Conservation (phyloP, 2,113 vertebrate genomes). For the Microtus pennsylvanicus region DNA sequence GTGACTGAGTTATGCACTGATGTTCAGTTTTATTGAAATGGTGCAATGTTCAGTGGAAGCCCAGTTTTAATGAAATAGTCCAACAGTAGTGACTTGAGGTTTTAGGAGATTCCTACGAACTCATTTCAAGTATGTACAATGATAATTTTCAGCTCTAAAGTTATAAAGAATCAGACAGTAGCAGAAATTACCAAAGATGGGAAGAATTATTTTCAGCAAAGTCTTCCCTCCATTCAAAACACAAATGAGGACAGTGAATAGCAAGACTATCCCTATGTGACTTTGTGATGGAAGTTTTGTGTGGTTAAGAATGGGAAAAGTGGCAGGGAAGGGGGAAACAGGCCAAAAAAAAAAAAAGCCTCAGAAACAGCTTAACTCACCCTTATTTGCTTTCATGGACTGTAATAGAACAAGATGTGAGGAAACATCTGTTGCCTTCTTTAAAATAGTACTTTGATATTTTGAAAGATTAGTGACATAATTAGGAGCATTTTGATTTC, state of each 20-base stretch:
- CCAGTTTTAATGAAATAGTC: background rate
- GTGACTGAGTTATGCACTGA: background rate
- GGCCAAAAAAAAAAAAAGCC: background rate
- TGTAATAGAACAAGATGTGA: conserved; percentile 74
- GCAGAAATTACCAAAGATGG: background rate
- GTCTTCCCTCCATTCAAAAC: background rate
- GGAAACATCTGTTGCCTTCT: conserved; percentile 76
- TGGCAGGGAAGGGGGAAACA: background rate
- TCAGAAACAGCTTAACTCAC: background rate
- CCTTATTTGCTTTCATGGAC: conserved; percentile 58
- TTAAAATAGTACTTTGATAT: conserved; percentile 76
- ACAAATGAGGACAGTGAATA: background rate
- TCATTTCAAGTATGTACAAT: background rate
- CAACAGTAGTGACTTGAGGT: background rate
- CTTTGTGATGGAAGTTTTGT: background rate
- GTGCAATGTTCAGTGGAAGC: background rate
- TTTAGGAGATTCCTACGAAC: background rate
- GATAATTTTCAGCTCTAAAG: background rate
- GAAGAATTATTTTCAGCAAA: background rate
- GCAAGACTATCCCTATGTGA: background rate
- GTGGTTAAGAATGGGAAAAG: background rate
- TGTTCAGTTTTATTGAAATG: background rate
- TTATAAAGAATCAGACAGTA: background rate
- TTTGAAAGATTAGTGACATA: conserved; percentile 73
- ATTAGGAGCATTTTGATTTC: conserved; percentile 64